Percentiles rank a stretch among this genome's conserved stretches.
Conservation (phyloP, 1,140 invertebrate genomes). For the Sipha flava region DNA sequence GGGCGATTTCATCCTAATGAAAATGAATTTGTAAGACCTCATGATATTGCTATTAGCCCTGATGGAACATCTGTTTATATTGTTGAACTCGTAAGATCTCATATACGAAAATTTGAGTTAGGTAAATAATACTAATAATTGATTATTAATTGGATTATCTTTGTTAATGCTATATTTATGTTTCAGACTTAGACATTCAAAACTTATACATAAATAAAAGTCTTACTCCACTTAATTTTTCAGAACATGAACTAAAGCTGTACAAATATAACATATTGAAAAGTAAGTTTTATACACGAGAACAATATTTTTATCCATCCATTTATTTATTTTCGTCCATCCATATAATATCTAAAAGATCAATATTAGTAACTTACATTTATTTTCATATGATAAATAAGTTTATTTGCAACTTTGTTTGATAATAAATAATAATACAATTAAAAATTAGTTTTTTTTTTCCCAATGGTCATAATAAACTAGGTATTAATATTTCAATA, state of each 20-base stretch:
- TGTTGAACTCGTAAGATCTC: slow-evolving; percentile 58
- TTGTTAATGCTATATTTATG: neutral
- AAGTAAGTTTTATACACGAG: neutral
- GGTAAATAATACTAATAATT: slow-evolving; percentile 31
- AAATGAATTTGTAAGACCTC: slow-evolving; percentile 57
- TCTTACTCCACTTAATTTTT: neutral
- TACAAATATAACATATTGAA: neutral
- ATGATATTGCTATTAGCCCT: slow-evolving; percentile 60
- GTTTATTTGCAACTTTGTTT: no score
- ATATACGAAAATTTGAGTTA: slow-evolving; percentile 55
- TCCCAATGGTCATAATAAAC: no score
- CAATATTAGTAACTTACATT: no score
- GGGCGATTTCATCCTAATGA: slow-evolving; percentile 50
- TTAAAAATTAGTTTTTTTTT: no score
- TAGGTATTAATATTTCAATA: no score
- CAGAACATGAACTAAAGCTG: neutral
- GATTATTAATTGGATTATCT: neutral
- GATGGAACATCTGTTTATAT: slow-evolving; percentile 65
- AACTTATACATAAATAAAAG: neutral
- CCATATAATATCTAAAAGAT: no score
- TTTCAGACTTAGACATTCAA: neutral
- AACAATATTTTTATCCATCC: no score
- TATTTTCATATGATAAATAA: no score
- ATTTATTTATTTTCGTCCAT: no score
- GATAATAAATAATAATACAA: no score